Conservation (phyloP, 2,113 vertebrate species). For the Anhinga anhinga region DNA sequence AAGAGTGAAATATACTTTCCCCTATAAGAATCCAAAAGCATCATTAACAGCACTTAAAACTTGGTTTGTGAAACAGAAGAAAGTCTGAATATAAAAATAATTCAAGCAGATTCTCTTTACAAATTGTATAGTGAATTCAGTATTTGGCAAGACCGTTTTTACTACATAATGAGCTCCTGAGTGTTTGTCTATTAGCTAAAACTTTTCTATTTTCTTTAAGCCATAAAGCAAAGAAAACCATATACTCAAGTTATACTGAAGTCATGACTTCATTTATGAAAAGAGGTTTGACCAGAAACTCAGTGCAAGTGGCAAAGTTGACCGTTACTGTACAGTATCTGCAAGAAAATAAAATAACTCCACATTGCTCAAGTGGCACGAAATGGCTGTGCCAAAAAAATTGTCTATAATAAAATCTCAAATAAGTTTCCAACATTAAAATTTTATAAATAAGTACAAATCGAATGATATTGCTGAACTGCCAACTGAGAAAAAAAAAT, state of each 20-base stretch:
- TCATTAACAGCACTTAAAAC: slow-evolving; percentile 69
- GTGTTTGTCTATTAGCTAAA: slow-evolving; percentile 80
- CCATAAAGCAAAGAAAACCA: slow-evolving; percentile 81
- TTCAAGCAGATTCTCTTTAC: slow-evolving; percentile 78
- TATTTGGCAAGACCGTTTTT: slow-evolving; percentile 86
- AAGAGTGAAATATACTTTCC: slow-evolving; percentile 62
- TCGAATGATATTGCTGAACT: slow-evolving; percentile 87
- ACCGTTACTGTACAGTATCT: slow-evolving; percentile 81
- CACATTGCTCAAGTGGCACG: slow-evolving; percentile 80
- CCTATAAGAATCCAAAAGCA: slow-evolving; percentile 65
- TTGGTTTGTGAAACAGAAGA: slow-evolving; percentile 69
- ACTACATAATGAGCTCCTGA: slow-evolving; percentile 84
- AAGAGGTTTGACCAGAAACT: slow-evolving; percentile 84
- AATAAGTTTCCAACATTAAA: slow-evolving; percentile 82
- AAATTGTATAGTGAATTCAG: slow-evolving; percentile 79
- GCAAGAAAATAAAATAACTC: slow-evolving; percentile 74
- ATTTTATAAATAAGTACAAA: slow-evolving; percentile 86
- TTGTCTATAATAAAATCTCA: slow-evolving; percentile 69
- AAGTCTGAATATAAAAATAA: slow-evolving; percentile 77
- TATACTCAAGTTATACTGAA: slow-evolving; percentile 80
- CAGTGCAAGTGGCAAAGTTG: slow-evolving; percentile 86
- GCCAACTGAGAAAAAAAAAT: slow-evolving; percentile 63
- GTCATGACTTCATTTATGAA: slow-evolving; percentile 80
- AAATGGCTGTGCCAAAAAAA: slow-evolving; percentile 64
- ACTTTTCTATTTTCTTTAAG: slow-evolving; percentile 73